Evolutionary conservation across 2,888 invertebrate species (phyloP).

Genomic region (Protodeltote pygarga): DNA sequence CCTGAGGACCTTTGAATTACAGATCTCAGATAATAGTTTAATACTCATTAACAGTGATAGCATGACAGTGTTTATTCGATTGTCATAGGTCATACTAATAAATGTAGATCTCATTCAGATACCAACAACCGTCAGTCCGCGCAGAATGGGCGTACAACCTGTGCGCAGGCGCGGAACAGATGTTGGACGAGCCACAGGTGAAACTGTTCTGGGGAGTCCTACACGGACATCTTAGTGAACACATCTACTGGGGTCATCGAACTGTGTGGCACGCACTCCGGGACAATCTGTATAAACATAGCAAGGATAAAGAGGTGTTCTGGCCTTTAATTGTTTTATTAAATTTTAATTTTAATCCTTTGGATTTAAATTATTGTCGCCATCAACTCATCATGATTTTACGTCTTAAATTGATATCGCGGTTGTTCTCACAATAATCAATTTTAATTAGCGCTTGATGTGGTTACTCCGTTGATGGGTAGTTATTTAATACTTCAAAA

Average conservation of each 20-base stretch:
- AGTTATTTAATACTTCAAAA: too few relatives aligned
- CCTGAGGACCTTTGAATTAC: not conserved
- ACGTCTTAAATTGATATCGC: too few relatives aligned
- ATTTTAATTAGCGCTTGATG: too few relatives aligned
- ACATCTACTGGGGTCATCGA: slow-evolving; percentile 76
- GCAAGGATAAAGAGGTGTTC: slow-evolving; percentile 66
- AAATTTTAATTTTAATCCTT: not conserved
- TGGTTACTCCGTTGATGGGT: too few relatives aligned
- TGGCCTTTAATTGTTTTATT: not conserved
- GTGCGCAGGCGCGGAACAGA: slow-evolving; percentile 80
- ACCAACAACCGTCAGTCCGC: slow-evolving; percentile 79
- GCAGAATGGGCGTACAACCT: slow-evolving; percentile 85
- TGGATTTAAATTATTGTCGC: too few relatives aligned
- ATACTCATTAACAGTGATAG: not conserved
- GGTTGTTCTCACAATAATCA: too few relatives aligned
- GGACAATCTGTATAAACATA: slow-evolving; percentile 62
- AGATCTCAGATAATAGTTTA: not conserved
- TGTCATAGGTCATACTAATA: not conserved
- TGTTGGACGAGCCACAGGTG: slow-evolving; percentile 81
- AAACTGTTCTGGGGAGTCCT: slow-evolving; percentile 81
- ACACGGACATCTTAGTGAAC: slow-evolving; percentile 74
- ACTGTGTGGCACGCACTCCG: slow-evolving; percentile 68
- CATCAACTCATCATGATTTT: too few relatives aligned
- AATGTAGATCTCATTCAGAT: slow-evolving; percentile 53
- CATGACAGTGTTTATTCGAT: not conserved